Evolutionary conservation across 2,888 invertebrate genomes (phyloP).

Genomic region (Napeogenes sylphis): DNA sequence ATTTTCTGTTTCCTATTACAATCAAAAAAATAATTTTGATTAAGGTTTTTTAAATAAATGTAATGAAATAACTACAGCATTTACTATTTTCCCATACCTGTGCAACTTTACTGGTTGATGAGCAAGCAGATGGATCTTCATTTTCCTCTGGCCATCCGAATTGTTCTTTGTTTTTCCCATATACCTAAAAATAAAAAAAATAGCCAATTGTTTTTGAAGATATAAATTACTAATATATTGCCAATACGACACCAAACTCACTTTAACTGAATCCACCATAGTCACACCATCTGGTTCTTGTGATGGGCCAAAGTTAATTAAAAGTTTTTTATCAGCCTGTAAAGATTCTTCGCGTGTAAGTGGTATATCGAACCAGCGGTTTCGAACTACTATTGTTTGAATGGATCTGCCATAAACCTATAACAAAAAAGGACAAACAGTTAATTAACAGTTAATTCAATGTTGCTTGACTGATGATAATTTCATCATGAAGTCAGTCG

Average conservation of each 20-base stretch:
- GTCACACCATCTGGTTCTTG: constrained; percentile 92
- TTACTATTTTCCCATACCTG: constrained; percentile 43
- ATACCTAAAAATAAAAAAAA: constrained; percentile 68
- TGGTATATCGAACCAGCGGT: constrained; percentile 97
- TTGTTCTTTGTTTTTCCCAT: constrained; percentile 95
- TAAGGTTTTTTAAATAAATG: not conserved
- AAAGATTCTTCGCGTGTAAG: constrained; percentile 95
- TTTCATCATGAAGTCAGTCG: too few species aligned
- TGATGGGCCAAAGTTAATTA: constrained; percentile 88
- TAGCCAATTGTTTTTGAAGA: not conserved
- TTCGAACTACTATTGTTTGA: constrained; percentile 83
- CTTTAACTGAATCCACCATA: constrained; percentile 95
- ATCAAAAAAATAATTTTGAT: not conserved
- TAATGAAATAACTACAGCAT: not conserved
- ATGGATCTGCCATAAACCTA: constrained; percentile 85
- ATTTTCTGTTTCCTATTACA: constrained; percentile 54
- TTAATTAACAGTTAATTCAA: constrained; percentile 10
- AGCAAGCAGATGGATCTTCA: constrained; percentile 82
- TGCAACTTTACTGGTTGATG: constrained; percentile 66
- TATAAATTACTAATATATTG: not conserved
- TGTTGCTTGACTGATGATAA: too few species aligned
- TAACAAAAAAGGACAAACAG: not conserved
- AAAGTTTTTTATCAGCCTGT: constrained; percentile 93
- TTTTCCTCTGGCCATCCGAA: constrained; percentile 98
- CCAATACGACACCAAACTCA: constrained; percentile 45